phyloP scores from a whole-genome alignment of 2,797 vertebrate species.

The Amblyopsis hoosieri region DNA sequence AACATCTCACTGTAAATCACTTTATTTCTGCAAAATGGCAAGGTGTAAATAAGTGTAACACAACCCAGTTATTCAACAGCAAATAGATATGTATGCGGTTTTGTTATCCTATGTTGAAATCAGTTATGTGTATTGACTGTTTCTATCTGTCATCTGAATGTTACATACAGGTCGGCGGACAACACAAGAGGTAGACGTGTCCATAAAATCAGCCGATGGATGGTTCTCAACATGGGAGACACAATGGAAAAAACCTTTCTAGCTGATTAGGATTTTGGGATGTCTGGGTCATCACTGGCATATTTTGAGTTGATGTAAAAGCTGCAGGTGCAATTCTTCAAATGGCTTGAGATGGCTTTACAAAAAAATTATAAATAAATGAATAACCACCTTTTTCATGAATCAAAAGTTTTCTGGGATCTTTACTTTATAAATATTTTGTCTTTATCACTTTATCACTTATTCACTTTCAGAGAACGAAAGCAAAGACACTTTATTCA shows the following conservation, averaged over 20 bases:
- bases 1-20: no score
- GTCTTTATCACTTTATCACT: neutral
- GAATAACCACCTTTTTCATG: no score
- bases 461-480: neutral
- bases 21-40: no score
- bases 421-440: no score
- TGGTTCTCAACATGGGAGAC: slow-evolving; percentile 48
- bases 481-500: neutral
- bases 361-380: no score
- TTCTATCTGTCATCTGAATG: slow-evolving; percentile 27
- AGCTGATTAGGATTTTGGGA: slow-evolving; percentile 24
- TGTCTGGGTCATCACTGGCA: slow-evolving; percentile 26
- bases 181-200: neutral
- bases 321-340: no score
- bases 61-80: no score
- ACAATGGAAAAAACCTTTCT: slow-evolving; percentile 53
- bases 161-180: slow-evolving; percentile 52
- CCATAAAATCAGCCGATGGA: slow-evolving; percentile 59
- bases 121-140: slow-evolving; percentile 32
- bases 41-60: no score
- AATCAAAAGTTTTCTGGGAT: no score
- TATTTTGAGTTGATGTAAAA: slow-evolving; percentile 6
- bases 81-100: neutral
- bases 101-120: neutral
- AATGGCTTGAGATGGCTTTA: no score